Base-by-base conservation (phyloP, 2,113 vertebrate genomes). In the Gavialis gangeticus region DNA sequence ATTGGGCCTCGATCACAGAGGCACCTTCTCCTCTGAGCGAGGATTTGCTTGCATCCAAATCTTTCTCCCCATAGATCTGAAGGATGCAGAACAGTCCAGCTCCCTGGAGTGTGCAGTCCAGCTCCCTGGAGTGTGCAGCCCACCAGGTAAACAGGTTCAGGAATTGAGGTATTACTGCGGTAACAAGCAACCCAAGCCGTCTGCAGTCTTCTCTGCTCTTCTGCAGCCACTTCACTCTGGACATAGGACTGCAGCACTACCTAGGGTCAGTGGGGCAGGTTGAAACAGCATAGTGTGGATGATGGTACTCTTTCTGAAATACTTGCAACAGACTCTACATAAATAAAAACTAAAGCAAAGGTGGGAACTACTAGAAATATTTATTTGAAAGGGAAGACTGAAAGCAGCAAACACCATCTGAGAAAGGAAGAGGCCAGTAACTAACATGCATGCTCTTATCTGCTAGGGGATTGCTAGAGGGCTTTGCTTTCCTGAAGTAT, bases 61-160 rank as follows among this genome's bases (percentile, higher is more conserved):
- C 79, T 85, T 46, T 21, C 21, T 46, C 87, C 58, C 75, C 80
- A 46, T 14, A 73, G 34, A 73, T 46, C 82, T 77, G 82, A 91
- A 58, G 1, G 80, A 94, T 54, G 82, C 82, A 82, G 91, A 92
- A 85, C 10, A 87, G 82, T 64, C 87, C 77, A 92, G 28, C 81
- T 84, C 91, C 94, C 89, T n/a, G 55, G 21, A 93, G 94, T 92
- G 73, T 1, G 0, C 85, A 87, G 82, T 64, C 87, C 77, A 92
- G 28, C 81, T 84, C 91, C 94, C 89, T n/a, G 55, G 21, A 93
- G 94, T 92, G 73, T 1, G 0, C 85, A 84, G 96, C 93, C 92
- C 82, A 86, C 69, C 96, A 96, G 92, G 95, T 95, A 97, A 96
- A 96, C 89, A 96, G 96, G 93, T 79, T 95, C 60, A 77, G 84